Percentiles rank a stretch among this genome's conserved stretches.
Evolutionary conservation across 2,888 invertebrate species (phyloP).

Genomic region (Drosophila birchii): DNA sequence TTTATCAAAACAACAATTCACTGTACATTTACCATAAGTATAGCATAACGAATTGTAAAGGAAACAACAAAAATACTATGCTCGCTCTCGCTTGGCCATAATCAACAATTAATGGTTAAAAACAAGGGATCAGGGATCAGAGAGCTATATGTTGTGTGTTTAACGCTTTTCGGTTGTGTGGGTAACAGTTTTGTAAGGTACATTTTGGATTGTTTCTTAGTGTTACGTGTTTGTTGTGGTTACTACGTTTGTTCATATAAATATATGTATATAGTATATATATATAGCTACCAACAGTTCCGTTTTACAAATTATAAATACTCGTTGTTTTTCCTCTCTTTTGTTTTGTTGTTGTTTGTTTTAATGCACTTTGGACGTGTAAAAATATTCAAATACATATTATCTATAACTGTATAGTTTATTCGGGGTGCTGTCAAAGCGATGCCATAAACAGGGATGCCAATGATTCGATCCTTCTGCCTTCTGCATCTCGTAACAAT

Average conservation of each 20-base stretch:
- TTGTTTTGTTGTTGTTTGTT: too few species aligned
- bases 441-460: constrained; percentile 14
- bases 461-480: constrained; percentile 8
- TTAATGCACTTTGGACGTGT: constrained; percentile 55
- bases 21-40: constrained; percentile 26
- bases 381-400: constrained; percentile 32
- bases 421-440: constrained; percentile 29
- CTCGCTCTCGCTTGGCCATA: constrained; percentile 46
- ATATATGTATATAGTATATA: neutral
- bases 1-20: constrained; percentile 75
- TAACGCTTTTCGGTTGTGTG: constrained; percentile 34
- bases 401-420: constrained; percentile 28
- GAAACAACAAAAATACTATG: constrained; percentile 59
- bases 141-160: constrained; percentile 25
- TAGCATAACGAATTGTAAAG: constrained; percentile 49
- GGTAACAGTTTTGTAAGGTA: constrained; percentile 62
- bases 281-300: constrained; percentile 25
- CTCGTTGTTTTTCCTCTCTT: constrained; percentile 31
- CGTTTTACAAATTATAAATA: constrained; percentile 55
- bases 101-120: constrained; percentile 27
- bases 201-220: constrained; percentile 74
- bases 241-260: constrained; percentile 14
- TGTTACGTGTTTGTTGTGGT: constrained; percentile 44
- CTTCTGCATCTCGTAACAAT: constrained; percentile 13
- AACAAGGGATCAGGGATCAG: constrained; percentile 26